Conservation (phyloP, 2,797 vertebrate genomes). For the Euphonia xanthogaster region DNA sequence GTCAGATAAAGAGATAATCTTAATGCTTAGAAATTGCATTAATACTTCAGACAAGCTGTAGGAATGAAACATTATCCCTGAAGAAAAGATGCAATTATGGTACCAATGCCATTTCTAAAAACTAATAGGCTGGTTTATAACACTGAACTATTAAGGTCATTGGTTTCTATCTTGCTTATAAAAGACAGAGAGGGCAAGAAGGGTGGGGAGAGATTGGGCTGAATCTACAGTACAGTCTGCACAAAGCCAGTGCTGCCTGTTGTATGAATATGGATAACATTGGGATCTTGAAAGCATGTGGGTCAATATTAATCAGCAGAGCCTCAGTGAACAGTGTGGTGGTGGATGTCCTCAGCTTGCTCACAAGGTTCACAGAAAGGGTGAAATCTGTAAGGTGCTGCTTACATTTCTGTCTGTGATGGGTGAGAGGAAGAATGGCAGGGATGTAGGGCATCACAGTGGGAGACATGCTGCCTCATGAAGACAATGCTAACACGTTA, state of each 20-base stretch:
- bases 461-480: neutral
- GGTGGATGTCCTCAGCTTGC: neutral
- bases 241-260: neutral
- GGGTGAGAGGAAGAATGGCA: neutral
- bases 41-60: neutral
- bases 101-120: slow-evolving; percentile 1
- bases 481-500: neutral
- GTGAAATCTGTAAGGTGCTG: neutral
- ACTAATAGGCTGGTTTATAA: neutral
- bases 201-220: neutral
- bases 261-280: neutral
- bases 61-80: neutral
- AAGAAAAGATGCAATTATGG: neutral
- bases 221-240: neutral
- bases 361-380: neutral
- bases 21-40: neutral
- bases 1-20: neutral
- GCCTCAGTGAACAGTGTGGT: neutral
- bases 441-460: neutral
- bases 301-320: neutral
- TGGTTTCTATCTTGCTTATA: neutral
- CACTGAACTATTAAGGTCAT: neutral
- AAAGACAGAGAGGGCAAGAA: neutral
- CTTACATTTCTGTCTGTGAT: neutral
- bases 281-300: neutral